These are phyloP conservation scores for Pantala flavescens DNA, from an alignment of 1,140 invertebrate genomes.

Conservation along the genomic window DNA sequence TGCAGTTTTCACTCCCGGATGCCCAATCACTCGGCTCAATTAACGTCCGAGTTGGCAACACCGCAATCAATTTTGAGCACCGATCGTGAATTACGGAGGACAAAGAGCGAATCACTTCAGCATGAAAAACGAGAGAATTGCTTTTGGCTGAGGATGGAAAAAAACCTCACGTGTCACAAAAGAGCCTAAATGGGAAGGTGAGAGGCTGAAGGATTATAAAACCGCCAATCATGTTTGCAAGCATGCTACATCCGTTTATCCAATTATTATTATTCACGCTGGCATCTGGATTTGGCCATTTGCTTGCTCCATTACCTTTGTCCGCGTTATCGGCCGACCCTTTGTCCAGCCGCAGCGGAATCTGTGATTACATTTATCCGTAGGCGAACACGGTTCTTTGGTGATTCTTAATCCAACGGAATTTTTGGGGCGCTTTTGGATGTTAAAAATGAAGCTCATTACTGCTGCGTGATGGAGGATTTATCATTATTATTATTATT, in stretches of 20 bases:
- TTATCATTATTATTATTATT: too few species aligned
- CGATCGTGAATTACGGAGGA: conserved; percentile 4
- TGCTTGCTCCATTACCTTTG: too few species aligned
- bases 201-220: not conserved
- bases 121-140: not conserved
- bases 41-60: not conserved
- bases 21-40: conserved; percentile 2
- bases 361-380: too few species aligned
- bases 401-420: too few species aligned
- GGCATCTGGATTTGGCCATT: too few species aligned
- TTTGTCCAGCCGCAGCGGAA: too few species aligned
- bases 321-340: too few species aligned
- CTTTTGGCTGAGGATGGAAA: not conserved
- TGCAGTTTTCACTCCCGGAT: conserved; percentile 3
- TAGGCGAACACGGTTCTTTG: too few species aligned
- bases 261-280: not conserved
- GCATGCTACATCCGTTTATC: conserved; percentile 3
- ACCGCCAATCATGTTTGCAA: conserved; percentile 8
- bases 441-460: too few species aligned
- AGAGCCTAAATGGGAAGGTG: not conserved
- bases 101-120: not conserved
- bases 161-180: not conserved
- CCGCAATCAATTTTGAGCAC: conserved; percentile 3
- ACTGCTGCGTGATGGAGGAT: too few species aligned
- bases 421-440: too few species aligned